A percentile compares a stretch with the other conserved stretches of the same genome.
These are phyloP conservation scores for Pogonomyrmex barbatus DNA, from an alignment of 1,140 invertebrate species.

Conservation along the genomic window DNA sequence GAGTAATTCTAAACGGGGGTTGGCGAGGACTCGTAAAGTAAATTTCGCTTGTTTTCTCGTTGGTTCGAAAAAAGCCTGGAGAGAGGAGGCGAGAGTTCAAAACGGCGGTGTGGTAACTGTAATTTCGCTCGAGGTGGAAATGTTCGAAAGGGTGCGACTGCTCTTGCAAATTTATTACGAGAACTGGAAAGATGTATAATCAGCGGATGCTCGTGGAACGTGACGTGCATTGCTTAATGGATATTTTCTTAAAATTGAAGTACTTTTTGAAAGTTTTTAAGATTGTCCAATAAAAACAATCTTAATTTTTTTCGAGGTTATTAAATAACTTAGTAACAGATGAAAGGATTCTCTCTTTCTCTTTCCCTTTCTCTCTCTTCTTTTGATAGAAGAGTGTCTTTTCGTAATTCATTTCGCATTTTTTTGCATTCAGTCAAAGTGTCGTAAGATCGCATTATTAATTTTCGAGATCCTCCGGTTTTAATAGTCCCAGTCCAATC, in stretches of 20 bases:
- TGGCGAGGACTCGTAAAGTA: constrained; percentile 70
- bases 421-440: constrained; percentile 24
- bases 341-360: neutral
- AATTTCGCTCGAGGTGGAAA: constrained; percentile 17
- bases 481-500: constrained; percentile 68
- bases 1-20: constrained; percentile 65
- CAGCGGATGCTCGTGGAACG: neutral
- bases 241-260: neutral
- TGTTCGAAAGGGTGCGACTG: neutral
- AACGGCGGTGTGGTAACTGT: constrained; percentile 9
- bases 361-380: neutral
- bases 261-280: neutral
- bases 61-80: neutral
- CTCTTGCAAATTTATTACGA: neutral
- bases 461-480: constrained; percentile 56
- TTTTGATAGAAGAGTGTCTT: neutral
- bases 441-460: constrained; percentile 67
- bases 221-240: neutral
- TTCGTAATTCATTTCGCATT: constrained; percentile 32
- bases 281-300: constrained; percentile 11
- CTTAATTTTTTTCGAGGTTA: neutral
- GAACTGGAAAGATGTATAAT: neutral
- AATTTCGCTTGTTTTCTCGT: constrained; percentile 63
- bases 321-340: constrained; percentile 17
- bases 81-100: constrained; percentile 6